phyloP scores from a whole-genome alignment of 2,113 vertebrate species.

The Arvicanthis niloticus region DNA sequence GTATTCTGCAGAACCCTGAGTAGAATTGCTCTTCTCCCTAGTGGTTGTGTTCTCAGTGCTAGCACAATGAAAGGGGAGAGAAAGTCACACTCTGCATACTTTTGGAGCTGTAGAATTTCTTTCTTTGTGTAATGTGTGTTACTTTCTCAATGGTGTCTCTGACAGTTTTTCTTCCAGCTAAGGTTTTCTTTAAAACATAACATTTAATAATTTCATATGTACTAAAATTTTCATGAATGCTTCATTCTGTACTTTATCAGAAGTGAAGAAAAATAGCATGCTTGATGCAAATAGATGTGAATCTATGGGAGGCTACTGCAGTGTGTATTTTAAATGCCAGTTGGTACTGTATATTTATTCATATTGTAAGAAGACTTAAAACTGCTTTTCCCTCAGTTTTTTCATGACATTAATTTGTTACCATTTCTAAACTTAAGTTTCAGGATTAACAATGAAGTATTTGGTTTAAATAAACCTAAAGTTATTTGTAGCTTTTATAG shows the following conservation, averaged over 20 bases:
- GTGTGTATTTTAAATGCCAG: neutral
- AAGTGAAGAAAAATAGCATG: neutral
- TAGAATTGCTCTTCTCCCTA: neutral
- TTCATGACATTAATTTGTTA: neutral
- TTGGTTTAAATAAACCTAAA: constrained; percentile 22
- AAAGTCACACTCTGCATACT: neutral
- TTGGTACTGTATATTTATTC: neutral
- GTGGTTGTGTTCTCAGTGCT: neutral
- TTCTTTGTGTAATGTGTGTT: neutral
- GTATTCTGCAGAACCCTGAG: rapidly evolving
- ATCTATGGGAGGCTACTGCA: neutral
- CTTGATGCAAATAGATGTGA: neutral
- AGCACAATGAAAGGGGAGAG: neutral
- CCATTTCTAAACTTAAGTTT: neutral
- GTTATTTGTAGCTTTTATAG: neutral
- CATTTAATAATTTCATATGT: neutral
- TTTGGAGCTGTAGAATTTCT: constrained; percentile 21
- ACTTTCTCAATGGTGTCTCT: neutral
- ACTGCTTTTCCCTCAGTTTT: neutral
- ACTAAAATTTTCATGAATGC: neutral
- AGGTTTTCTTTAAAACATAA: neutral
- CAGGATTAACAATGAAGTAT: neutral
- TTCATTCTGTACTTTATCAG: neutral
- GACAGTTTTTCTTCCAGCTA: constrained; percentile 19
- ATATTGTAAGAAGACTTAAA: neutral